Evolutionary conservation across 2,888 invertebrate species (phyloP), one percentile per base, ranked within the genome.

Genomic region (Scotopteryx bipunctaria): DNA sequence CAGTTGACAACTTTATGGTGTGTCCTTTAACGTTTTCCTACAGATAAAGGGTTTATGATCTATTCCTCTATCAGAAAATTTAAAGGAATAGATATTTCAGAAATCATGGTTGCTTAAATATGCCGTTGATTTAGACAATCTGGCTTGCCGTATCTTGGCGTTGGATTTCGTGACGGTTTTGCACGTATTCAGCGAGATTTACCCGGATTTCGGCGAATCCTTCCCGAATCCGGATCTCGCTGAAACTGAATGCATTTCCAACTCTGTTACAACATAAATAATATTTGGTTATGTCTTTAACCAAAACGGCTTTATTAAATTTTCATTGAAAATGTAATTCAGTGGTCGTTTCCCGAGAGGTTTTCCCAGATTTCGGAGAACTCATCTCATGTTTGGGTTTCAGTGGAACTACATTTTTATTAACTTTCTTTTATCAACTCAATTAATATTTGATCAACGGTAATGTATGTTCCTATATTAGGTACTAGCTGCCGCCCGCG

Each of bases 171-270:
- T 19, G 23, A 32, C 25, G 52, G 43, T 50, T 40, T 51, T 25
- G 47, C 57, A 53, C 41, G 44, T 47, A 55, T 42, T 38, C 46
- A 13, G 29, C 29, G 52, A 55, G 55, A 48, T 57, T 55, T 38
- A 32, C 53, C 36, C 33, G 60, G 50, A 54, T 56, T 57, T 51
- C 45, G 11, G 42, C 2, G 27, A 53, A 46, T 46, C 46, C 45
- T 41, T 15, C 36, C 29, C 33, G 32, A 53, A 53, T 43, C 53
- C 47, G 43, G 46, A 43, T 53, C 43, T 47, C 52, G 46, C 37
- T 52, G 46, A n/a, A 45, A 41, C 45, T 31, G 15, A 36, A 43
- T 53, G 53, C 42, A 37, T 47, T 42, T 47, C 27, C 43, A 38
- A 47, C 36, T 36, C 23, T 5, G 43, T 53, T 46, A 33, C 32